Evolutionary conservation across 1,140 invertebrate genomes (phyloP).

Genomic region (Eupristina koningsbergeri): DNA sequence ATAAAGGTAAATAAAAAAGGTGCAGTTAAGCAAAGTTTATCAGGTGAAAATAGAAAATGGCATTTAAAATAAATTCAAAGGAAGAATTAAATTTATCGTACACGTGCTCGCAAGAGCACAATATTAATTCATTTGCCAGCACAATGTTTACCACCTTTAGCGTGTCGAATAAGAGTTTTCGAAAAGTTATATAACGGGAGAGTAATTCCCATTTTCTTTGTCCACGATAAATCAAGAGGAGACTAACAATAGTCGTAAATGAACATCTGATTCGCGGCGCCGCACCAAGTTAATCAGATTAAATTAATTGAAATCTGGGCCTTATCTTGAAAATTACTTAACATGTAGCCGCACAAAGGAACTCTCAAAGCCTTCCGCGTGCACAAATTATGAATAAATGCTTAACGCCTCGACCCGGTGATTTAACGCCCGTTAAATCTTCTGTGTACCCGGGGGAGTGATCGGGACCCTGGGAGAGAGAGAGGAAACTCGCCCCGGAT

Average conservation of each 20-base stretch:
- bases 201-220: background rate
- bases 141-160: background rate
- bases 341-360: background rate
- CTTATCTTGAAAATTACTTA: constrained; percentile 18
- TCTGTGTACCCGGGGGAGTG: background rate
- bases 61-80: no score
- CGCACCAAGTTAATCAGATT: constrained; percentile 8
- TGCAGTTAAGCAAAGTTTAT: no score
- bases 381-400: constrained; percentile 14
- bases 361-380: background rate
- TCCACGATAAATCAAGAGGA: constrained; percentile 15
- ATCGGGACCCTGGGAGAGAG: no score
- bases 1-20: background rate
- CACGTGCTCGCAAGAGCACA: background rate
- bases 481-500: no score
- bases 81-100: background rate
- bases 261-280: background rate
- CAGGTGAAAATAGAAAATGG: background rate
- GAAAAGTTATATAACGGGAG: background rate
- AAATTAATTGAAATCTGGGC: constrained; percentile 34
- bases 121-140: background rate
- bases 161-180: background rate
- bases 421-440: constrained; percentile 31
- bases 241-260: constrained; percentile 28
- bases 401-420: background rate